Evolutionary conservation across 2,888 invertebrate genomes (phyloP), one percentile per base, ranked within the genome.

Genomic region (Meliscaeva auricollis): DNA sequence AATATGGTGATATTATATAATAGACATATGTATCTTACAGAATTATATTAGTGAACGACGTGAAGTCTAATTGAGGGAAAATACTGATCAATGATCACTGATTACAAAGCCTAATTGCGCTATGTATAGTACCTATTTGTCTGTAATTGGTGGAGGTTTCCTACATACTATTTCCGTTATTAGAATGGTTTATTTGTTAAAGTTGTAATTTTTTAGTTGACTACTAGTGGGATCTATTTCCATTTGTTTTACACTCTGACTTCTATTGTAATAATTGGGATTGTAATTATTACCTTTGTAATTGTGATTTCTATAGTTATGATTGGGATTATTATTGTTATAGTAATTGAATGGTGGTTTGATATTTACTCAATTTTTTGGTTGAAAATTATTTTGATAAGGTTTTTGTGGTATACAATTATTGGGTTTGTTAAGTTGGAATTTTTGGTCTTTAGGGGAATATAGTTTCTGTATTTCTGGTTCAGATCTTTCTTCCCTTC

Each of bases 201-300:
- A 9, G 22, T 54, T 30, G 22, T 26, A 54, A 8, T 30, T 54
- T 54, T 32, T 54, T 15, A 52, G 20, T 52, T 52, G 26, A 52
- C 52, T 52, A 22, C 22, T 22, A 22, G 22, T 52, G 1, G 32
- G 54, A 32, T 32, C 54, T 32, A 54, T 32, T 30, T 54, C 56
- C 56, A 56, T 64, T 30, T 15, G 64, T 46, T 15, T 13, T 30
- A 30, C 15, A 22, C 8, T 46, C 30, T 44, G 64, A 46, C 30
- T 46, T n/a, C 30, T 46, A 20, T 46, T 64, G 64, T 46, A 64
- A 46, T 46, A 46, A 44, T 30, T 46, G 15, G 30, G 20, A 15
- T 46, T 64, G 17, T 64, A 56, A 56, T 35, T 35, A 44, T 44
- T 44, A 26, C 26, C 38, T 44, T 62, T 44, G 46, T 46, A 64